Evolutionary conservation across 37 sponge, comb jelly and placozoan genomes (phyloP).

Genomic region (Theonella swinhoei): DNA sequence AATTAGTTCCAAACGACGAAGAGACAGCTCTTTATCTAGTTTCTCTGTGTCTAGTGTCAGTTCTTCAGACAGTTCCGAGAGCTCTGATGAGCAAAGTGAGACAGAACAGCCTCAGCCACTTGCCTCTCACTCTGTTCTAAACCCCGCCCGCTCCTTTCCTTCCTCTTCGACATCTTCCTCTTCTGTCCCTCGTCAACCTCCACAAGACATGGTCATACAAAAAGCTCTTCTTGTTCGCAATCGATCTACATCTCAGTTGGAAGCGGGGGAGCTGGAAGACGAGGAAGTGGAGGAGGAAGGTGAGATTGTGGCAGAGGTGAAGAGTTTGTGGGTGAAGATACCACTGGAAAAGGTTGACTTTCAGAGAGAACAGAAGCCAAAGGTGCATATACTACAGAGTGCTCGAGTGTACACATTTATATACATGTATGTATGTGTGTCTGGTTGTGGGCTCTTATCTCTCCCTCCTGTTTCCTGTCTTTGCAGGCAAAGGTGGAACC

Average conservation of each 20-base stretch:
- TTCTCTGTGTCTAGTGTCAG: constrained; percentile 16
- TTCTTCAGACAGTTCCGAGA: neutral
- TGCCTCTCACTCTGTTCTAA: neutral
- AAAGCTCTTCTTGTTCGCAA: neutral
- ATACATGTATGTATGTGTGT: too few species aligned
- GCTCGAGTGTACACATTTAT: neutral
- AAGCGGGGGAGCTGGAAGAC: neutral
- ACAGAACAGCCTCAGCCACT: neutral
- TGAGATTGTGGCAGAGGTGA: neutral
- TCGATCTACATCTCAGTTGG: too few species aligned
- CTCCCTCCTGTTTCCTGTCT: neutral
- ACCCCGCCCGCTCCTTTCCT: neutral
- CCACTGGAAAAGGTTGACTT: neutral
- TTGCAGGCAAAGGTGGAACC: constrained; percentile 45
- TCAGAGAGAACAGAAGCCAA: constrained; percentile 31
- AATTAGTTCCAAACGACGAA: neutral
- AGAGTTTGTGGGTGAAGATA: constrained; percentile 5
- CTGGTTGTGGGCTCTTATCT: too few species aligned
- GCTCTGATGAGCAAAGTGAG: neutral
- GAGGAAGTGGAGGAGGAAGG: neutral
- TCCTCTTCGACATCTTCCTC: neutral
- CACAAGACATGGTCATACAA: neutral
- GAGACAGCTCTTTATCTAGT: neutral
- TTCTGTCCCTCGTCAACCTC: neutral
- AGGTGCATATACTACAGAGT: neutral